These are phyloP conservation scores for Mesorhabditis spiculigera DNA, from an alignment of 2,888 invertebrate species.

Conservation along the genomic window DNA sequence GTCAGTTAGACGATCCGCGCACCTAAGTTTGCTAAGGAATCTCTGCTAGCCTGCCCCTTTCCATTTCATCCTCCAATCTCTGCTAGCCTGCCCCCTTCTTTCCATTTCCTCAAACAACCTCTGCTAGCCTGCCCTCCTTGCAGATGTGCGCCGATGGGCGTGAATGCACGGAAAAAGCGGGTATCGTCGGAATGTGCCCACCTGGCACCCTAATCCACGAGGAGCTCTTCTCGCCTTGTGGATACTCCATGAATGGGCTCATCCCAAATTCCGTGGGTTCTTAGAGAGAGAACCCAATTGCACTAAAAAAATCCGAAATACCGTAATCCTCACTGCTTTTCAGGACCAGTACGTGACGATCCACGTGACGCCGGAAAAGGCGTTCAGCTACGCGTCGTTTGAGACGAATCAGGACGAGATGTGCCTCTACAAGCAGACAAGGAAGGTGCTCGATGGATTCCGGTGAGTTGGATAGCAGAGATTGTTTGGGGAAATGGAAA, in stretches of 20 bases:
- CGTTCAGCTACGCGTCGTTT: conserved; percentile 87
- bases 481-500: no score
- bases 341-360: conserved; percentile 98
- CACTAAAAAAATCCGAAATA: neutral
- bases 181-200: conserved; percentile 87
- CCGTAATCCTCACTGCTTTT: neutral
- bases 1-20: no score
- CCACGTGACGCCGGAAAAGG: conserved; percentile 94
- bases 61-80: no score
- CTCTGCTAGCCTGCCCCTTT: conserved; percentile 78
- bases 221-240: conserved; percentile 94
- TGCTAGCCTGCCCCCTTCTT: no score
- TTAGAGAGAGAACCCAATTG: neutral
- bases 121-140: no score
- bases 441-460: conserved; percentile 50
- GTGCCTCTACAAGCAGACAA: conserved; percentile 53
- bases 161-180: conserved; percentile 70
- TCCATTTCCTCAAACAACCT: no score
- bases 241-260: conserved; percentile 98
- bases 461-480: conserved; percentile 25
- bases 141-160: no score
- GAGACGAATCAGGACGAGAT: conserved; percentile 72
- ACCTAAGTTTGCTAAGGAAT: no score
- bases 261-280: conserved; percentile 78
- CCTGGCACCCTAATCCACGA: conserved; percentile 87